These are phyloP conservation scores for Brachyistius frenatus DNA, from an alignment of 2,113 vertebrate genomes.

Conservation along the genomic window DNA sequence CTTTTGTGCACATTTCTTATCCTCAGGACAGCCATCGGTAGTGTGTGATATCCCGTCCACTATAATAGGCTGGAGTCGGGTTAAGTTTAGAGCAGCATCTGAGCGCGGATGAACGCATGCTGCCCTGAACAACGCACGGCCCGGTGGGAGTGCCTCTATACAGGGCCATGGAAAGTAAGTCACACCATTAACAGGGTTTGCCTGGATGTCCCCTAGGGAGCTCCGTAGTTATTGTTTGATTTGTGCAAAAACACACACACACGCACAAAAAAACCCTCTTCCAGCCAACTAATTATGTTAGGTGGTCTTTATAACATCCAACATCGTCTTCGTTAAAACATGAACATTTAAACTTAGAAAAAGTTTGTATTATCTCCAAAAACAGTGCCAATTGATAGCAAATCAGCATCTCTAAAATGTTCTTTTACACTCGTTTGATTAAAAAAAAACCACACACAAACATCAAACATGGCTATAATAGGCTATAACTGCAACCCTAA, in stretches of 20 bases:
- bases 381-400: too few relatives aligned
- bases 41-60: constrained; percentile 5
- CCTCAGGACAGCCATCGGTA: constrained; percentile 74
- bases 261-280: too few relatives aligned
- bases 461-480: background rate
- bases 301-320: too few relatives aligned
- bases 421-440: too few relatives aligned
- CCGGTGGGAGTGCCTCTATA: constrained; percentile 61
- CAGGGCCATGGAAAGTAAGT: constrained; percentile 12
- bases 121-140: constrained; percentile 34
- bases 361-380: background rate
- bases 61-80: constrained; percentile 12
- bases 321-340: background rate
- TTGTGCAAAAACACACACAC: too few relatives aligned
- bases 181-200: background rate
- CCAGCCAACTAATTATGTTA: too few relatives aligned
- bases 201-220: background rate
- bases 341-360: background rate
- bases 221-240: background rate
- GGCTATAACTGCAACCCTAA: background rate
- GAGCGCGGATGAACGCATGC: constrained; percentile 29
- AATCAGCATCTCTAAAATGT: too few relatives aligned
- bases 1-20: constrained; percentile 75
- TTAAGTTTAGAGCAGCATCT: constrained; percentile 28
- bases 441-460: background rate